phyloP scores from a whole-genome alignment of 1,140 invertebrate species.

The Chironomus tepperi region DNA sequence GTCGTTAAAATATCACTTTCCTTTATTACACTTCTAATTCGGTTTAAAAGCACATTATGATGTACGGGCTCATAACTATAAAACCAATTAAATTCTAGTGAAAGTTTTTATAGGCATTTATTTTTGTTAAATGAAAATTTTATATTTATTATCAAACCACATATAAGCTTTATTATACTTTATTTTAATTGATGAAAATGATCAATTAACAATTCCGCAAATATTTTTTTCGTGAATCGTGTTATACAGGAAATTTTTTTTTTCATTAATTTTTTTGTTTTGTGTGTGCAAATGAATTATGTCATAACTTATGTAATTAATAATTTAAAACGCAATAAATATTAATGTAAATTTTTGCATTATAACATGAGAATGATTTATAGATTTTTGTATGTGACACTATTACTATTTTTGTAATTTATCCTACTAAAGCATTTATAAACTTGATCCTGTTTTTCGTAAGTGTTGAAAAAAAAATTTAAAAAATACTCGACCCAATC shows the following conservation, averaged over 20 bases:
- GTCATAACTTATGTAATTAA: background rate
- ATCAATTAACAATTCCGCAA: background rate
- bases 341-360: background rate
- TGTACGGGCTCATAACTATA: background rate
- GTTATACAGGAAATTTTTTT: background rate
- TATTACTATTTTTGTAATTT: no score
- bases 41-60: background rate
- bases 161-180: background rate
- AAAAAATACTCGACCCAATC: no score
- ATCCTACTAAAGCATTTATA: no score
- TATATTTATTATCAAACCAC: background rate
- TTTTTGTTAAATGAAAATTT: no score
- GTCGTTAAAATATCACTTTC: no score
- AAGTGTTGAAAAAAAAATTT: no score
- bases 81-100: background rate
- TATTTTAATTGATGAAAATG: constrained; percentile 1
- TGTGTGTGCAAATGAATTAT: background rate
- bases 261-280: background rate
- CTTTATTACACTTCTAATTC: no score
- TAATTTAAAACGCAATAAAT: background rate
- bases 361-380: background rate
- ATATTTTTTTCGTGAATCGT: background rate
- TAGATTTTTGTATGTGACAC: background rate
- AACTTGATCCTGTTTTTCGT: no score
- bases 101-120: background rate